Percentiles rank a stretch among this genome's conserved stretches.
Conservation (phyloP, 2,113 vertebrate species). For the Heterotilapia buettikoferi region DNA sequence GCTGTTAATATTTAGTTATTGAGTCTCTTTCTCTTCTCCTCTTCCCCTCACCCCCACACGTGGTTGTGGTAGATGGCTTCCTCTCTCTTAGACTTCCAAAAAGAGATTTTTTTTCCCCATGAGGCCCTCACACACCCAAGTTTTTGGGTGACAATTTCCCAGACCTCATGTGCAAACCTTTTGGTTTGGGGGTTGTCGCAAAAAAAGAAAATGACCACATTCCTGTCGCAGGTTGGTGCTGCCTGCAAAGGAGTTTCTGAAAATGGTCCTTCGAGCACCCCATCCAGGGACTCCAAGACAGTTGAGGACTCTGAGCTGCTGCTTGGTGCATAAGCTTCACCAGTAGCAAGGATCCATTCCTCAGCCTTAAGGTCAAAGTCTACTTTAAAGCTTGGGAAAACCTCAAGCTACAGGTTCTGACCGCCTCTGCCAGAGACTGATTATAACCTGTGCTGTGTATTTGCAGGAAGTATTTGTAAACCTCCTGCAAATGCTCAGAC, state of each 20-base stretch:
- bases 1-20: not conserved
- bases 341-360: not conserved
- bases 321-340: not conserved
- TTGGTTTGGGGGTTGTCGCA: not conserved
- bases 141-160: not conserved
- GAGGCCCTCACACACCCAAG: not conserved
- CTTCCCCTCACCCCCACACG: not conserved
- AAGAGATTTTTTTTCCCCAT: not conserved
- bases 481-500: not conserved
- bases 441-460: not conserved
- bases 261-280: not conserved
- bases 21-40: not conserved
- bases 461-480: not conserved
- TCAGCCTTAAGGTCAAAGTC: not conserved
- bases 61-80: not conserved
- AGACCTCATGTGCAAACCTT: not conserved
- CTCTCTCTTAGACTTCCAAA: not conserved
- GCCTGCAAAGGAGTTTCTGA: not conserved
- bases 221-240: not conserved
- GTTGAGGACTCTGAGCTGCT: not conserved
- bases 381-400: not conserved
- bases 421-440: not conserved
- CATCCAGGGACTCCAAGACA: not conserved
- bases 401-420: not conserved
- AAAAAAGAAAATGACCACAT: not conserved